Evolutionary conservation across 2,113 vertebrate species (phyloP), one percentile per base, ranked within the genome.

Genomic region (Triplophysa tibetana): DNA sequence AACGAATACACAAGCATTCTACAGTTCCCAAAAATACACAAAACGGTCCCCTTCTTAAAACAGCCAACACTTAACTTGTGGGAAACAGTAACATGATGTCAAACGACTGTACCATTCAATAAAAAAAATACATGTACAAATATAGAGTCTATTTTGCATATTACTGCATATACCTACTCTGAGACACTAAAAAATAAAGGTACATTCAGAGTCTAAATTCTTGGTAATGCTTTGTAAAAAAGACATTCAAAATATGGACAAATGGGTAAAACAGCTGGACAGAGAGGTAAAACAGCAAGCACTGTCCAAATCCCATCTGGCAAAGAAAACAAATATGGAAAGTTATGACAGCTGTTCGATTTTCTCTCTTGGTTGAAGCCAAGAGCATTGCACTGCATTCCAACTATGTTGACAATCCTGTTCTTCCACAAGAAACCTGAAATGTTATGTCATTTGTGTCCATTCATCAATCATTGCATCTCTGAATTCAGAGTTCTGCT

Each of bases 401-500:
- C 33, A 56, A 56, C 52, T 56, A 56, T 7, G 7, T 7, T 56
- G 52, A 56, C 52, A 56, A 50, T 50, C 48, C 10, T 50, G 48
- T 50, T 50, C 48, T 50, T 50, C 10, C 48, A 50, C 11, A 14
- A 11, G 11, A 1, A 50, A 50, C 11, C 48, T 38, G 13, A 52
- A 4, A n/a, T 8, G 10, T 41, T 56, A 26, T 61, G 24, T 38
- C 19, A 50, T 5, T 14, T 58, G 52, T 19, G 3, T 2, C 13
- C 60, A 75, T 61, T 43, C 12, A 54, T 66, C 50, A 41, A 64
- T 26, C 68, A 70, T 83, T 29, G 54, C 13, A 52, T 21, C 50
- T 56, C n/a, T 77, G 67, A 38, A 60, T 70, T 94, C 87, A 96
- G 0, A 95, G 92, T 64, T 95, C 94, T 23, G 86, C 91, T 6